Evolutionary conservation across 1,140 invertebrate genomes (phyloP).

Genomic region (Aphis craccivora): DNA sequence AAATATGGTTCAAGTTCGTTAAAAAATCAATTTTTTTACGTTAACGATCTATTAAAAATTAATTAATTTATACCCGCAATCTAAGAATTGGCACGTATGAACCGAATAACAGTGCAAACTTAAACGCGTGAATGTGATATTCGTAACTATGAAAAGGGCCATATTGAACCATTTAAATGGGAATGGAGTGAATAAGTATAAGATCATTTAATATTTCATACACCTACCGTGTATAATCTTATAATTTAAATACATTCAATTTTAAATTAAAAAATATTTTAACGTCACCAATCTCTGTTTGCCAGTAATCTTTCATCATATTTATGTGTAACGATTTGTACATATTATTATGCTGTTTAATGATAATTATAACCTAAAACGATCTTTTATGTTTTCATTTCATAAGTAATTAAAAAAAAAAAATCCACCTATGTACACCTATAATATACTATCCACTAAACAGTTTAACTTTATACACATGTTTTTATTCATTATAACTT

Average conservation of each 20-base stretch:
- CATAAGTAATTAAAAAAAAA: background rate
- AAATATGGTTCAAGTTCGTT: background rate
- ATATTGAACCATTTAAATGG: background rate
- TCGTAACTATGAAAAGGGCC: background rate
- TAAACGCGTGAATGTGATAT: background rate
- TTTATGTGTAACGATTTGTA: too few relatives aligned
- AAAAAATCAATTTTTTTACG: background rate
- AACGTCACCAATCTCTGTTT: background rate
- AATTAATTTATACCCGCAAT: background rate
- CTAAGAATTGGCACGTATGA: too few relatives aligned
- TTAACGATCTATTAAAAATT: background rate
- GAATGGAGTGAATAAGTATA: too few relatives aligned
- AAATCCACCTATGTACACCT: background rate
- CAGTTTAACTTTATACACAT: background rate
- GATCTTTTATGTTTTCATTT: background rate
- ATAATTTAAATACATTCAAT: background rate
- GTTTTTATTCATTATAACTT: background rate
- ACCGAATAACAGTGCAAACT: background rate
- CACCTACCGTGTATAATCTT: background rate
- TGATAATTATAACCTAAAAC: background rate
- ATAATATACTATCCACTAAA: background rate
- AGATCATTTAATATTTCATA: background rate
- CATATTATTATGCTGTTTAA: background rate
- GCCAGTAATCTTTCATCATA: background rate
- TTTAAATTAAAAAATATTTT: too few relatives aligned